Conservation (phyloP, 2,888 invertebrate species). For the Eupsilia transversa region DNA sequence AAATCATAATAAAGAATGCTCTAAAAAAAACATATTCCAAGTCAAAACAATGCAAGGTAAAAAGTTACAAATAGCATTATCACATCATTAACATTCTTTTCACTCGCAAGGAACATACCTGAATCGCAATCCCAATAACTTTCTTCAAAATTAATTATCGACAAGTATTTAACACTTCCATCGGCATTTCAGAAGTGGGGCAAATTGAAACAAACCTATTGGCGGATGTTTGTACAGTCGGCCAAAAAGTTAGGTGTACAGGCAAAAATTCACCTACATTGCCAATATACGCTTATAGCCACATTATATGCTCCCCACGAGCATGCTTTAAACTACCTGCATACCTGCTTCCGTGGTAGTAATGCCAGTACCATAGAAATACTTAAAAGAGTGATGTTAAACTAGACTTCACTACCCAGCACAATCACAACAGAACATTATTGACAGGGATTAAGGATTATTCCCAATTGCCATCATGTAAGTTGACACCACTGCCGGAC, state of each 20-base stretch:
- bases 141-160: constrained; percentile 62
- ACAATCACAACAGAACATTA: not conserved
- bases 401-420: not conserved
- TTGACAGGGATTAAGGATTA: not conserved
- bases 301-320: not conserved
- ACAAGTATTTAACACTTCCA: constrained; percentile 58
- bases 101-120: constrained; percentile 28
- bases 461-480: not conserved
- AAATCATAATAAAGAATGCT: constrained; percentile 19
- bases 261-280: not conserved
- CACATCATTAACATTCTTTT: constrained; percentile 48
- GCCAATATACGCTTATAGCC: not conserved
- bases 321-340: not conserved
- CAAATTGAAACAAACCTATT: constrained; percentile 35
- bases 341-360: not conserved
- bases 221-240: constrained; percentile 28
- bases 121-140: constrained; percentile 53
- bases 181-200: constrained; percentile 57
- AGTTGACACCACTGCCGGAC: not conserved
- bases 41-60: constrained; percentile 21
- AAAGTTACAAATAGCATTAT: constrained; percentile 18
- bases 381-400: not conserved
- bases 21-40: constrained; percentile 8
- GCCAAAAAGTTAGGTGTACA: constrained; percentile 12
- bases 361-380: not conserved